These are phyloP conservation scores for Junonia oenone DNA, from an alignment of 2,888 invertebrate genomes.

Conservation along the genomic window DNA sequence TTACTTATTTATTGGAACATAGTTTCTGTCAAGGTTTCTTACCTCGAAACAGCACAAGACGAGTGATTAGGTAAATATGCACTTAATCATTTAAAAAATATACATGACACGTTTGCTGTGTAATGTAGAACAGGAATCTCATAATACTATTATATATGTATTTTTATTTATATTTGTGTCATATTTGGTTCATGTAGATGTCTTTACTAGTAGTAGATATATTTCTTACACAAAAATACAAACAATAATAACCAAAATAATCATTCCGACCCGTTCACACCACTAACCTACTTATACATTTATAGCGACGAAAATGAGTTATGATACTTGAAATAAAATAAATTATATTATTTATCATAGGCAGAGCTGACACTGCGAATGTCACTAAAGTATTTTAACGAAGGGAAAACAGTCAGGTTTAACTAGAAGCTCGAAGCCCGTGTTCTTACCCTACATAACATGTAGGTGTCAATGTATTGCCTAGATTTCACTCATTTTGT, in stretches of 20 bases:
- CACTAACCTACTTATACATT: no score
- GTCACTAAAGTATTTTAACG: background rate
- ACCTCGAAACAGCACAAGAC: background rate
- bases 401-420: constrained; percentile 1
- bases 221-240: no score
- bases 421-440: background rate
- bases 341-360: no score
- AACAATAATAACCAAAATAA: no score
- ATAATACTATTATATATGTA: background rate
- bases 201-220: no score
- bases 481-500: background rate
- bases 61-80: background rate
- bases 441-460: background rate
- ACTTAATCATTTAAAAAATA: background rate
- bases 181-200: no score
- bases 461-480: background rate
- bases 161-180: background rate
- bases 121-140: background rate
- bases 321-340: no score
- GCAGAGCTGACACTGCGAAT: background rate
- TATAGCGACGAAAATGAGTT: no score
- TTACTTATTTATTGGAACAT: no score
- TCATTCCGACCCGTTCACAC: no score
- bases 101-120: background rate
- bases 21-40: no score